These are phyloP conservation scores for Bombus vancouverensis DNA, from an alignment of 1,140 invertebrate species.

Conservation along the genomic window DNA sequence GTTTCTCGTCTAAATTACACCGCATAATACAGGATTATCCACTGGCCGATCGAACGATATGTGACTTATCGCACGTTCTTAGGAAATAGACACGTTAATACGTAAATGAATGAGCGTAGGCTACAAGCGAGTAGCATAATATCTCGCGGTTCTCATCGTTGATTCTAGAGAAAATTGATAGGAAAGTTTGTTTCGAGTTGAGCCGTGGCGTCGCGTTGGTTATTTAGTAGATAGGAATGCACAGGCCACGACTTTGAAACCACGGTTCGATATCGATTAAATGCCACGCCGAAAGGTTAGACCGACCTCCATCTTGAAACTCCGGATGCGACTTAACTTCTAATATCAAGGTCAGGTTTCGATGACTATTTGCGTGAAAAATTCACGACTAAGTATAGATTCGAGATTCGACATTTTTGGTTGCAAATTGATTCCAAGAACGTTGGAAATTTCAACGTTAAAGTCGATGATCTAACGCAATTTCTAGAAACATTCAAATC, in stretches of 20 bases:
- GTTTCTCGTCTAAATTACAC: background rate
- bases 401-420: background rate
- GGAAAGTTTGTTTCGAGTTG: background rate
- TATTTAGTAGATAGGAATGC: background rate
- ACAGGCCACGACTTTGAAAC: conserved; percentile 56
- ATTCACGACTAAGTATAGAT: background rate
- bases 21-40: too few relatives aligned
- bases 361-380: background rate
- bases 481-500: too few relatives aligned
- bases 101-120: background rate
- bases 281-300: conserved; percentile 46
- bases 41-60: background rate
- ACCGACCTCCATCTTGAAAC: conserved; percentile 33
- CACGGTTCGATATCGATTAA: conserved; percentile 61
- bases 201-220: background rate
- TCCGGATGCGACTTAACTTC: background rate
- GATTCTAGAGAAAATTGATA: background rate
- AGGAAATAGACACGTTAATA: too few relatives aligned
- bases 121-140: too few relatives aligned
- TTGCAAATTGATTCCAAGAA: background rate
- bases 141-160: background rate
- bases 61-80: background rate
- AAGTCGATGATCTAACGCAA: background rate
- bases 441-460: background rate
- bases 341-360: conserved; percentile 23